Evolutionary conservation across 2,113 vertebrate genomes (phyloP), one percentile per base, ranked within the genome.

Genomic region (Calonectris borealis): DNA sequence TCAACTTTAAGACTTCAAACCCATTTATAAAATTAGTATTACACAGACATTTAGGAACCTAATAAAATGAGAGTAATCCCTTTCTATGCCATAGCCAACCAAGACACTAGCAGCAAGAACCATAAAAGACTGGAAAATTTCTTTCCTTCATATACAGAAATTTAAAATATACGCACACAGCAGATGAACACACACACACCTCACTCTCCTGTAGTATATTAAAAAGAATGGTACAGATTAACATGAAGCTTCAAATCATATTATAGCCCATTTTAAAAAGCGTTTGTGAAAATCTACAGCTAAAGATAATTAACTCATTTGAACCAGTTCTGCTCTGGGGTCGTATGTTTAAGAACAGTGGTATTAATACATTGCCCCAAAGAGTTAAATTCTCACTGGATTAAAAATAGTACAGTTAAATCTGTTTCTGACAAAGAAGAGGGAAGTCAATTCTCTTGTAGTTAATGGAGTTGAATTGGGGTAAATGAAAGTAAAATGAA

Each of bases 131-230:
- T 12, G 3, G 20, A 76, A 86, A 55, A 36, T 16, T 25, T 51
- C 16, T 24, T 72, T 61, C 36, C 14, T 71, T 80, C 34, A 44
- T 6, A 6, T 7, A 14, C 0, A 69, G 10, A 72, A 61, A 48
- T 85, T 66, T 24, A 73, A 86, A 69, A 81, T 26, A 55, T 1
- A 60, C 2, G 6, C 22, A 25, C 24, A 10, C 7, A 66, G 20
- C 27, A 31, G 4, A 54, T 4, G 29, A 86, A 83, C 29, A 60
- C 0, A 0, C 15, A 0, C 15, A 14, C 0, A 0, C 15, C 24
- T 69, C 58, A 16, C 9, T 72, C 42, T 71, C 34, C 15, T 6
- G 9, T 40, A 62, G 11, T 6, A 1, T 4, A 58, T 31, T 4
- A 46, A 60, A 13, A 68, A 31, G 9, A 69, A 72, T 2, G 15